These are phyloP conservation scores for Epinephelus malabaricus DNA, from an alignment of 2,797 vertebrate species.

Conservation along the genomic window DNA sequence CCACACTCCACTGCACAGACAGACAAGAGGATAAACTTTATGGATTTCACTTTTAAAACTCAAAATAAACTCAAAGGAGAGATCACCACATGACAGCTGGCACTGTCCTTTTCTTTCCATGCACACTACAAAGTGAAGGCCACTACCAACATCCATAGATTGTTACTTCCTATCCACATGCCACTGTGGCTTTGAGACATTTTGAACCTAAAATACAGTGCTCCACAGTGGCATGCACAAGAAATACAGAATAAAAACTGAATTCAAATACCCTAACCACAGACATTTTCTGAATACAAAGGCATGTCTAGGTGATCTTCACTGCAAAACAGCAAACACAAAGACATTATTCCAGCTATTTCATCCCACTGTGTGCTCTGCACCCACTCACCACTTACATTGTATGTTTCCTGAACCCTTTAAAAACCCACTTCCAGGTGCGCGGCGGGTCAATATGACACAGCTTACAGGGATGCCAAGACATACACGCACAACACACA, in stretches of 20 bases:
- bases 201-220: not conserved
- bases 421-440: slow-evolving; percentile 54
- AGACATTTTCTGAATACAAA: slow-evolving; percentile 21
- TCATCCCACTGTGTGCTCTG: slow-evolving; percentile 26
- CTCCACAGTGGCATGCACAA: not conserved
- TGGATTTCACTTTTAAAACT: not conserved
- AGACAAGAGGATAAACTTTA: not conserved
- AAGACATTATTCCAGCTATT: slow-evolving; percentile 35
- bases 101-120: not conserved
- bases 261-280: slow-evolving; percentile 6
- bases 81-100: not conserved
- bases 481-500: slow-evolving; percentile 4
- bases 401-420: slow-evolving; percentile 31
- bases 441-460: slow-evolving; percentile 39
- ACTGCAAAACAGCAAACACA: slow-evolving; percentile 22
- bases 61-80: not conserved
- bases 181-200: not conserved
- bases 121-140: not conserved
- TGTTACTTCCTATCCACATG: not conserved
- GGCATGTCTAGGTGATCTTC: slow-evolving; percentile 11
- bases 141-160: not conserved
- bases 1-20: not conserved
- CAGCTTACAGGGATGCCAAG: slow-evolving; percentile 28
- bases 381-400: slow-evolving; percentile 8
- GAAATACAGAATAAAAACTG: slow-evolving; percentile 2